These are phyloP conservation scores for Mesodorylaimus sp. DNA, from an alignment of 2,888 invertebrate genomes.

Conservation along the genomic window DNA sequence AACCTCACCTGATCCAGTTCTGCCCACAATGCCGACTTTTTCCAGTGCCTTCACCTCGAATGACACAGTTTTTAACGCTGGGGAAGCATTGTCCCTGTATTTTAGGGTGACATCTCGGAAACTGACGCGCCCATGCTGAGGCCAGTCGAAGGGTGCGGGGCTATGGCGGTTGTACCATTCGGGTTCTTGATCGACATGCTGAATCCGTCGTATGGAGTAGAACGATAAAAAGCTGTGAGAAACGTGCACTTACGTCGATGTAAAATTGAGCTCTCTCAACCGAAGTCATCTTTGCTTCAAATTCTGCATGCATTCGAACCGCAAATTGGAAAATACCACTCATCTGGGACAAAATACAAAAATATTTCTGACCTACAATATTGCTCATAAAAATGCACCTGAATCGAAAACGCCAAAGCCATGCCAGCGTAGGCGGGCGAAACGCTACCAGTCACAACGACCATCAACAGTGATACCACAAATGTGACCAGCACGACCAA, in stretches of 20 bases:
- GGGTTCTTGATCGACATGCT: slow-evolving; percentile 22
- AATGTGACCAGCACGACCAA: slow-evolving; percentile 33
- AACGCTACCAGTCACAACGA: slow-evolving; percentile 34
- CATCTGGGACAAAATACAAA: slow-evolving; percentile 32
- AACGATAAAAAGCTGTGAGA: slow-evolving; percentile 18
- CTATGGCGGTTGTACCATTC: slow-evolving; percentile 16
- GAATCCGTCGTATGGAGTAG: background rate
- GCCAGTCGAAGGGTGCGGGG: slow-evolving; percentile 35
- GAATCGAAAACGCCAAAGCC: slow-evolving; percentile 43
- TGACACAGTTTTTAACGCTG: slow-evolving; percentile 40
- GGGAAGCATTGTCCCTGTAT: slow-evolving; percentile 35
- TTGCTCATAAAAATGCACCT: slow-evolving; percentile 28
- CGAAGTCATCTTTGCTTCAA: slow-evolving; percentile 48
- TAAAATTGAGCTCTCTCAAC: slow-evolving; percentile 28
- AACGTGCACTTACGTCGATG: slow-evolving; percentile 25
- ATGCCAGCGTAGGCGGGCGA: slow-evolving; percentile 43
- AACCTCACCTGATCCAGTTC: slow-evolving; percentile 43
- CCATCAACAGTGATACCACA: slow-evolving; percentile 37
- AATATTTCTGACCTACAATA: background rate
- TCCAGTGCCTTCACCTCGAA: slow-evolving; percentile 41
- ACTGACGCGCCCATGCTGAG: slow-evolving; percentile 36
- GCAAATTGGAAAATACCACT: slow-evolving; percentile 43
- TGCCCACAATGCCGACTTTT: slow-evolving; percentile 43
- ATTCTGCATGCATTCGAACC: slow-evolving; percentile 76
- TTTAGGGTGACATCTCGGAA: slow-evolving; percentile 39